phyloP scores from a whole-genome alignment of 2,113 vertebrate species.

The Erythrocercus mccallii region DNA sequence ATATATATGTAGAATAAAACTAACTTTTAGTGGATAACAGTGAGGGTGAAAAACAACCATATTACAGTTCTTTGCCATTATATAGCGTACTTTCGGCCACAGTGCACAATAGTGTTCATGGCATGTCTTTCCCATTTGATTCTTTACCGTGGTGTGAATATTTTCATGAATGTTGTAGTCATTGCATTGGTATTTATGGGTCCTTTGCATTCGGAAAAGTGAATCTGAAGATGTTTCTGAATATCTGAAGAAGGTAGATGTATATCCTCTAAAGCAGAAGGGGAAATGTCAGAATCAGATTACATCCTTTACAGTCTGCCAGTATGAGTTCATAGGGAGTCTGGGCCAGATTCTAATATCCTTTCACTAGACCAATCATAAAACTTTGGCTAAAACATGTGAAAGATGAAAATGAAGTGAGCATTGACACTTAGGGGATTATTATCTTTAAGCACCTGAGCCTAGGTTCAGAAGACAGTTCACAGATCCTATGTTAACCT shows the following conservation, averaged over 20 bases:
- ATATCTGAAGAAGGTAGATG: neutral
- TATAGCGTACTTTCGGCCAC: neutral
- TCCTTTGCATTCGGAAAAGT: neutral
- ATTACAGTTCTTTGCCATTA: neutral
- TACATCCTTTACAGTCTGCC: neutral
- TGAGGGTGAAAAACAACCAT: neutral
- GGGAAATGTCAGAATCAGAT: neutral
- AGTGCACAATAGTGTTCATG: neutral
- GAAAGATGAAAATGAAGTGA: neutral
- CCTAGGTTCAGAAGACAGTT: neutral
- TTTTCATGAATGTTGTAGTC: neutral
- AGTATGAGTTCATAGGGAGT: neutral
- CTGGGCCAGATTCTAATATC: neutral
- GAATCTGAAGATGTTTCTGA: neutral
- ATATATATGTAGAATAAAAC: neutral
- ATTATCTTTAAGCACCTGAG: neutral
- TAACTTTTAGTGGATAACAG: neutral
- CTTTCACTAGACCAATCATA: neutral
- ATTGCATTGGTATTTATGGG: neutral
- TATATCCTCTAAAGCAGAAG: neutral
- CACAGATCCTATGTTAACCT: neutral
- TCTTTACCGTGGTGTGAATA: neutral
- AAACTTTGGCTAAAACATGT: neutral
- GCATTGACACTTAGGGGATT: neutral
- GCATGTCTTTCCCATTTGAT: neutral